Evolutionary conservation across 1,140 invertebrate species (phyloP).

Genomic region (Bombus confusus): DNA sequence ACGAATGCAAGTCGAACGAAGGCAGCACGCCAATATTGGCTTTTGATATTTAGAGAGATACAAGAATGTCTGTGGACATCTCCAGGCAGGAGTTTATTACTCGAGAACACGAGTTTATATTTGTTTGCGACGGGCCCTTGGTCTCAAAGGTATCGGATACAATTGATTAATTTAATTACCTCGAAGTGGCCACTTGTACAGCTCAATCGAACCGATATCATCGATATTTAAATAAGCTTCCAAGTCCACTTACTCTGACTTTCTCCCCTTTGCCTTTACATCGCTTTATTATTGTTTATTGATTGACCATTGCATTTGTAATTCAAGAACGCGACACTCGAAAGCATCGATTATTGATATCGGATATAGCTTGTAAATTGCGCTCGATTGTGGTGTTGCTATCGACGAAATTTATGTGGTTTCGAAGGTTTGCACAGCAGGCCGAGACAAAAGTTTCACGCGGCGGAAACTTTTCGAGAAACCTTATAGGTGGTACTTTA

Average conservation of each 20-base stretch:
- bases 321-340: slow-evolving; percentile 33
- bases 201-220: slow-evolving; percentile 13
- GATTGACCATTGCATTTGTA: slow-evolving; percentile 18
- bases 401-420: not conserved
- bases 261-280: not conserved
- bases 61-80: slow-evolving; percentile 8
- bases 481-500: not conserved
- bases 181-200: slow-evolving; percentile 38
- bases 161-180: slow-evolving; percentile 45
- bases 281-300: slow-evolving; percentile 14
- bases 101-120: not conserved
- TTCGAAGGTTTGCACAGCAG: not conserved
- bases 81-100: slow-evolving; percentile 40
- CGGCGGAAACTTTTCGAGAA: slow-evolving; percentile 1
- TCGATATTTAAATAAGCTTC: slow-evolving; percentile 44
- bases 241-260: not conserved
- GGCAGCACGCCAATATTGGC: slow-evolving; percentile 38
- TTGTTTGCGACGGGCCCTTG: not conserved
- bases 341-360: slow-evolving; percentile 26
- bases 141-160: slow-evolving; percentile 8
- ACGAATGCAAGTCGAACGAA: not conserved
- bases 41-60: slow-evolving; percentile 42
- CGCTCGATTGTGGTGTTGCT: not conserved
- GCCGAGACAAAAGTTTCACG: slow-evolving; percentile 18
- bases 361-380: slow-evolving; percentile 17